Conservation (phyloP, 2,888 invertebrate genomes). For the Watsonalla cultraria region DNA sequence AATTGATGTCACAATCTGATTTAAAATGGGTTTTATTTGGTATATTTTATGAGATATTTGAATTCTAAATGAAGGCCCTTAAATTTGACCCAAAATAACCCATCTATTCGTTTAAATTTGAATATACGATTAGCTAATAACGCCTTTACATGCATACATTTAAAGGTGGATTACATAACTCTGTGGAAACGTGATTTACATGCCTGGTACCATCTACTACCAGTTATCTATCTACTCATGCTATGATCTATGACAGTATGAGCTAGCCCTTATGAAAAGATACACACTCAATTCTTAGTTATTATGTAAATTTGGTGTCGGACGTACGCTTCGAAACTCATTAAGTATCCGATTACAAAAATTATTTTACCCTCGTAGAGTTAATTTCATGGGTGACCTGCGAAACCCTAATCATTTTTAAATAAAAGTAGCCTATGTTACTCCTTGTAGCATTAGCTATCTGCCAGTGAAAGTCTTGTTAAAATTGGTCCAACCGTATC, state of each 20-base stretch:
- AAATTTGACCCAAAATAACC: conserved; percentile 8
- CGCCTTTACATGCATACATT: background rate
- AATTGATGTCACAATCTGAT: conserved; percentile 20
- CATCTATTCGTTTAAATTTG: background rate
- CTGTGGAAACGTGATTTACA: background rate
- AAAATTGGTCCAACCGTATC: too few relatives aligned
- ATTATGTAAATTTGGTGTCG: too few relatives aligned
- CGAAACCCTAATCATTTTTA: too few relatives aligned
- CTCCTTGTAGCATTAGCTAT: too few relatives aligned
- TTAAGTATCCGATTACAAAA: too few relatives aligned
- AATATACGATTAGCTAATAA: background rate
- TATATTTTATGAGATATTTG: conserved; percentile 23
- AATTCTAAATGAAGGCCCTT: conserved; percentile 17
- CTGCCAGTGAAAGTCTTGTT: too few relatives aligned
- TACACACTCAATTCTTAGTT: background rate
- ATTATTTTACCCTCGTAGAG: too few relatives aligned
- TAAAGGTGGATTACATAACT: background rate
- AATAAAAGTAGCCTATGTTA: too few relatives aligned
- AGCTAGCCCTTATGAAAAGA: background rate
- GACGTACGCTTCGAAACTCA: too few relatives aligned
- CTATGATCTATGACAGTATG: too few relatives aligned
- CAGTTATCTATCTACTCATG: too few relatives aligned
- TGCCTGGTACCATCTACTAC: background rate
- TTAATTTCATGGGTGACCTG: too few relatives aligned
- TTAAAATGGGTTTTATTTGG: conserved; percentile 29